Conservation (phyloP, 2,113 vertebrate genomes). For the Poeciliopsis prolifica region DNA sequence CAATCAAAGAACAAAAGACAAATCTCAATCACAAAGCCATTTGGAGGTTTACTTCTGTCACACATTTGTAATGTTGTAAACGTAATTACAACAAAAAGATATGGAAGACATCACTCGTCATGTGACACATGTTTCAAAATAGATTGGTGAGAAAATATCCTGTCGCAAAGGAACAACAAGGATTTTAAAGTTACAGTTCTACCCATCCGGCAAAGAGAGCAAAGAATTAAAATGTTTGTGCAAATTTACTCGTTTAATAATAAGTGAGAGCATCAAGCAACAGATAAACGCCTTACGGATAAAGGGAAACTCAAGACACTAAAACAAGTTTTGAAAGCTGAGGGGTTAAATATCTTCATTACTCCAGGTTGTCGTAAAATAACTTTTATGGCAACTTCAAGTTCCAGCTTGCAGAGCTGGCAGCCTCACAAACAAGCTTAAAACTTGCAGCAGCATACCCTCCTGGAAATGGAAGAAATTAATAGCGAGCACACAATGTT, state of each 20-base stretch:
- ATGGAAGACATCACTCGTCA: background rate
- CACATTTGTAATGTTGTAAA: constrained; percentile 3
- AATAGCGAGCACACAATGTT: too few species aligned
- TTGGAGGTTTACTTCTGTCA: constrained; percentile 17
- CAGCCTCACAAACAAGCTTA: background rate
- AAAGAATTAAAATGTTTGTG: background rate
- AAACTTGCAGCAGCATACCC: background rate
- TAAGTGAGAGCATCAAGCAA: too few species aligned
- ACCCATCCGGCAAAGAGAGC: background rate
- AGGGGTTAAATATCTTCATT: background rate
- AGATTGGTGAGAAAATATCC: background rate
- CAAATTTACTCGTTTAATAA: too few species aligned
- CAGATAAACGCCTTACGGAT: background rate
- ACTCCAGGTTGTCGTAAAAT: background rate
- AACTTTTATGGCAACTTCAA: too few species aligned
- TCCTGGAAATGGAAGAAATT: too few species aligned
- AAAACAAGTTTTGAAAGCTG: background rate
- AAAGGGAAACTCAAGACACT: background rate
- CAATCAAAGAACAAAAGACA: constrained; percentile 20
- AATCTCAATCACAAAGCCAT: constrained; percentile 27
- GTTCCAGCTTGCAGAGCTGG: background rate
- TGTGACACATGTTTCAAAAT: background rate
- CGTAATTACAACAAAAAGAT: constrained; percentile 3
- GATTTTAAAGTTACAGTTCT: background rate
- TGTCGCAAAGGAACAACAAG: background rate